Evolutionary conservation across 2,888 invertebrate genomes (phyloP).

Genomic region (Anaspis maculata): DNA sequence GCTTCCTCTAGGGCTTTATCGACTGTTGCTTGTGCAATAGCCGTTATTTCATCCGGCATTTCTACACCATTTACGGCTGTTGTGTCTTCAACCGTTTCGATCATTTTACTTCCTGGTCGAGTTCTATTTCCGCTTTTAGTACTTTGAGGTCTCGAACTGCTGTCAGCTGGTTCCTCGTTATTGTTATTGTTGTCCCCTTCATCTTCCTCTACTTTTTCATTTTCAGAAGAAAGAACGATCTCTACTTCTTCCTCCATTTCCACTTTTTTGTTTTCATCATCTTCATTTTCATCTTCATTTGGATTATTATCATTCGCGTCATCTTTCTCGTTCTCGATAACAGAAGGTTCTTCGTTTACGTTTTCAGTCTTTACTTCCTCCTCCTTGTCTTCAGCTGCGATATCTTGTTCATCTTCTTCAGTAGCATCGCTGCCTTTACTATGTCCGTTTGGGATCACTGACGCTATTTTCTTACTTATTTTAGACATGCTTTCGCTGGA

Average conservation of each 20-base stretch:
- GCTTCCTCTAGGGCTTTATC: slow-evolving; percentile 2
- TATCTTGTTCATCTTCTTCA: slow-evolving; percentile 15
- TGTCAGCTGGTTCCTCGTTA: slow-evolving; percentile 4
- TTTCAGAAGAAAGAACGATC: too few species aligned
- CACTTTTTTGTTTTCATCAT: slow-evolving; percentile 13
- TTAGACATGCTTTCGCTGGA: slow-evolving; percentile 21
- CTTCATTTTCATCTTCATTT: slow-evolving; percentile 4
- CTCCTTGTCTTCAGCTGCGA: slow-evolving; percentile 17
- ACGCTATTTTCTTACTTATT: slow-evolving; percentile 20
- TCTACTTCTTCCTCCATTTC: slow-evolving; percentile 24
- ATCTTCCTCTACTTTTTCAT: slow-evolving; percentile 15
- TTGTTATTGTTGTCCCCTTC: slow-evolving; percentile 17
- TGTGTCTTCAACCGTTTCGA: slow-evolving; percentile 6
- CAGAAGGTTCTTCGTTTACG: slow-evolving; percentile 8
- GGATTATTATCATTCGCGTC: slow-evolving; percentile 10
- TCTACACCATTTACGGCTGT: too few species aligned
- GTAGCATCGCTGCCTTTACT: neutral
- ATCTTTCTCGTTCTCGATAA: slow-evolving; percentile 18
- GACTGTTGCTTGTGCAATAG: slow-evolving; percentile 4
- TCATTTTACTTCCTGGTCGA: slow-evolving; percentile 5
- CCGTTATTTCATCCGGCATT: too few species aligned
- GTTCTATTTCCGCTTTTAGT: slow-evolving; percentile 6
- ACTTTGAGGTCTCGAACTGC: slow-evolving; percentile 10
- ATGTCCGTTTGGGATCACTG: slow-evolving; percentile 7
- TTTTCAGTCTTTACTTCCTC: slow-evolving; percentile 12